Conservation (phyloP, 2,888 invertebrate genomes). For the Stramonita haemastoma region DNA sequence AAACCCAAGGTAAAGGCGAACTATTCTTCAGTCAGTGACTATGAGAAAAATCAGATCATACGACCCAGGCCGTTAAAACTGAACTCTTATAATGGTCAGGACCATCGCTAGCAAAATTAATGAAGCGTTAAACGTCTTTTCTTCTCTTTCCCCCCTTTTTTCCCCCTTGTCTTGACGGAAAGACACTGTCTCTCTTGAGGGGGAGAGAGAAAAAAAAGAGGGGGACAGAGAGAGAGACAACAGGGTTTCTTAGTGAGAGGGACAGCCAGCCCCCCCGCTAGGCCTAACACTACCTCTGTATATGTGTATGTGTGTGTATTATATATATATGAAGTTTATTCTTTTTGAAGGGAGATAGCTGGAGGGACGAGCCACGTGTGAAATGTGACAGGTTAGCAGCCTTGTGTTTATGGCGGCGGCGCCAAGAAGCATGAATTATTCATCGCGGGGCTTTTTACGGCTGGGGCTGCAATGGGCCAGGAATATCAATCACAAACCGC, state of each 20-base stretch:
- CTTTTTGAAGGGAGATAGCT: slow-evolving; percentile 20
- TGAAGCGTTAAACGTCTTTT: background rate
- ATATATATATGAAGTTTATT: background rate
- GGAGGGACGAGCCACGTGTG: slow-evolving; percentile 36
- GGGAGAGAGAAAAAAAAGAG: too few species aligned
- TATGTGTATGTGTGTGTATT: too few species aligned
- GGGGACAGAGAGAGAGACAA: too few species aligned
- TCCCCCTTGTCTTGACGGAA: too few species aligned
- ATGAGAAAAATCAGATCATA: background rate
- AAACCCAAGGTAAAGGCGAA: too few species aligned
- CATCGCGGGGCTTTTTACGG: slow-evolving; percentile 24
- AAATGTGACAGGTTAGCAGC: slow-evolving; percentile 41
- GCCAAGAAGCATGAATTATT: slow-evolving; percentile 38
- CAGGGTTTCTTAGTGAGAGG: background rate
- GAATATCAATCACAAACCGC: slow-evolving; percentile 40
- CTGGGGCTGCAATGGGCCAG: slow-evolving; percentile 19
- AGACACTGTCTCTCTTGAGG: too few species aligned
- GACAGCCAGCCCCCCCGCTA: background rate
- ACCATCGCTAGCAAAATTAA: background rate
- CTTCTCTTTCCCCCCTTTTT: background rate
- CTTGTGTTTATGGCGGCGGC: slow-evolving; percentile 34
- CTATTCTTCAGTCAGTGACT: background rate
- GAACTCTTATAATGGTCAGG: background rate
- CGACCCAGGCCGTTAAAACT: background rate
- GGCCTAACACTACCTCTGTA: background rate